A percentile compares a stretch with the other conserved stretches of the same genome.
These are phyloP conservation scores for Papilio xuthus DNA, from an alignment of 1,140 invertebrate genomes.

Conservation along the genomic window DNA sequence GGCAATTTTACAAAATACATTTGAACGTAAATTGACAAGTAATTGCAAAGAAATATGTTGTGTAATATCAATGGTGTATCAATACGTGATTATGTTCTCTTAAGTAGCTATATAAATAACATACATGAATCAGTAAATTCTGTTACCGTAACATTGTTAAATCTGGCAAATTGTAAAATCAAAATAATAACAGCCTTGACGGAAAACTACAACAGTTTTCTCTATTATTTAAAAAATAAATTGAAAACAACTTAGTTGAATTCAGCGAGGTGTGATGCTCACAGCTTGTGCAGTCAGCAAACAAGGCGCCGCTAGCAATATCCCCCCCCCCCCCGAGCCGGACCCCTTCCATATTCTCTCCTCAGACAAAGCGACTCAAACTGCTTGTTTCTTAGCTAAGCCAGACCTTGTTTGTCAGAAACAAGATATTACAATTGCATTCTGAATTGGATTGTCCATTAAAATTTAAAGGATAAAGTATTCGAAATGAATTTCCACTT, in stretches of 20 bases:
- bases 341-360: background rate
- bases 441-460: background rate
- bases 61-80: background rate
- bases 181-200: background rate
- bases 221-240: background rate
- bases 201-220: background rate
- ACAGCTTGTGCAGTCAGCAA: slow-evolving; percentile 24
- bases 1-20: background rate
- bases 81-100: too few species aligned
- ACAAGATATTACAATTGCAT: slow-evolving; percentile 14
- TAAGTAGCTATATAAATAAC: too few species aligned
- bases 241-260: slow-evolving; percentile 15
- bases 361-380: slow-evolving; percentile 32
- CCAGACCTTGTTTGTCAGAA: slow-evolving; percentile 18
- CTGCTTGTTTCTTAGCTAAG: slow-evolving; percentile 27
- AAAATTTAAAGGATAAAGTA: background rate
- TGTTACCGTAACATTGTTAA: background rate
- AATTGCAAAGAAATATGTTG: background rate
- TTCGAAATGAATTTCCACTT: background rate
- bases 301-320: background rate
- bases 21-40: background rate
- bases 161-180: background rate
- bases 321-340: background rate
- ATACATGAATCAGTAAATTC: background rate
- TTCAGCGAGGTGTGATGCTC: slow-evolving; percentile 27